Base-by-base conservation (phyloP, 2,888 invertebrate species). In the Conchocele bisecta region DNA sequence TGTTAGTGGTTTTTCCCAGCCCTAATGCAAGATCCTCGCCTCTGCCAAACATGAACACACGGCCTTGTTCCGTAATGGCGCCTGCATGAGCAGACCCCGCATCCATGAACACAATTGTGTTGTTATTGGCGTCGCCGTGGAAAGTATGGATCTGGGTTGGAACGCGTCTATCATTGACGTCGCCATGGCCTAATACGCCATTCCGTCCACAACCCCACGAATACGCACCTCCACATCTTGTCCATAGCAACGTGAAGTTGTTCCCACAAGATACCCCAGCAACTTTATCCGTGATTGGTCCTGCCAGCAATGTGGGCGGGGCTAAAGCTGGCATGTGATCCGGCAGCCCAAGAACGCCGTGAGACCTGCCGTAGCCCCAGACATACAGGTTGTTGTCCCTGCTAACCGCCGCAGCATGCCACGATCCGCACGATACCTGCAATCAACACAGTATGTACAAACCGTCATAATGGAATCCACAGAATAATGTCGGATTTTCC, bases 401-500 rank as follows among this genome's bases (percentile, higher is more conserved):
- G 0, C 81, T 70, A 17, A 85, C 64, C 2, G 84, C 84, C 22
- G 82, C 82, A 7, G 81, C 83, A 69, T 87, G 87, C 87, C 86
- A 87, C 15, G 79, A 78, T 5, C 87, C 87, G 61, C 83, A 81
- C 0, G 86, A 79, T 17, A 86, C 70, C 87, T 87, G 71, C 3
- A 63, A 71, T 33, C 29, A 39, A 31, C 9, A 29, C n/a, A n/a
- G n/a, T n/a, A n/a, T n/a, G n/a, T n/a, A n/a, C n/a, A n/a, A n/a
- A n/a, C n/a, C n/a, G n/a, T n/a, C n/a, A n/a, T n/a, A n/a, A n/a
- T n/a, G n/a, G n/a, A n/a, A n/a, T n/a, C n/a, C n/a, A n/a, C n/a
- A n/a, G n/a, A n/a, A n/a, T n/a, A n/a, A n/a, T n/a, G n/a, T n/a
- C n/a, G n/a, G n/a, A n/a, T n/a, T n/a, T n/a, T n/a, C n/a, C n/a